A percentile compares a stretch with the other conserved stretches of the same genome.
Conservation (phyloP, 2,888 invertebrate genomes). For the Oeneis ivallda region DNA sequence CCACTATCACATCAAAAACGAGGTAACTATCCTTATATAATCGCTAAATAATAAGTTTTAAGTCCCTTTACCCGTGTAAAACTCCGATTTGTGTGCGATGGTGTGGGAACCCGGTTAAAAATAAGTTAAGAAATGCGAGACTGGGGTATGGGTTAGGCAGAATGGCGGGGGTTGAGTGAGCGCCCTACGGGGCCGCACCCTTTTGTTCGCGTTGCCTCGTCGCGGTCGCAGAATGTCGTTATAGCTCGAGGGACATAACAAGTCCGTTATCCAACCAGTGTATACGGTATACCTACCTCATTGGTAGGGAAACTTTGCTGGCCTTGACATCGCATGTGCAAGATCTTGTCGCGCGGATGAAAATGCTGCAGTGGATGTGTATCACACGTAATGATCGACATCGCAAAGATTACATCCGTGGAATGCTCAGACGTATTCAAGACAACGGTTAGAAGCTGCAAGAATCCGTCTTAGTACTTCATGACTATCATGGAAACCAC, state of each 20-base stretch:
- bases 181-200: constrained; percentile 73
- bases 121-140: constrained; percentile 71
- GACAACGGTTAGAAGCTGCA: neutral
- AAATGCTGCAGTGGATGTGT: neutral
- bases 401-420: neutral
- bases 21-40: constrained; percentile 59
- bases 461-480: no score
- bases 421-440: neutral
- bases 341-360: neutral
- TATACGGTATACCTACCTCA: no score
- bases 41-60: constrained; percentile 32
- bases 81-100: constrained; percentile 52
- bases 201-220: constrained; percentile 50
- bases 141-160: constrained; percentile 73
- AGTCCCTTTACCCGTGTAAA: neutral
- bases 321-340: neutral
- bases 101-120: constrained; percentile 78
- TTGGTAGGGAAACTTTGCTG: neutral
- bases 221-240: constrained; percentile 14
- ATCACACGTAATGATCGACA: neutral
- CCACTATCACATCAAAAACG: constrained; percentile 48
- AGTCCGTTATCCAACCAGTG: neutral
- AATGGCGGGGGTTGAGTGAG: constrained; percentile 79
- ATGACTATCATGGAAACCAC: neutral
- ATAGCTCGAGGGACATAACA: neutral